A percentile compares a stretch with the other conserved stretches of the same genome.
These are phyloP conservation scores for Microcaecilia unicolor DNA, from an alignment of 2,797 vertebrate genomes.

Conservation along the genomic window DNA sequence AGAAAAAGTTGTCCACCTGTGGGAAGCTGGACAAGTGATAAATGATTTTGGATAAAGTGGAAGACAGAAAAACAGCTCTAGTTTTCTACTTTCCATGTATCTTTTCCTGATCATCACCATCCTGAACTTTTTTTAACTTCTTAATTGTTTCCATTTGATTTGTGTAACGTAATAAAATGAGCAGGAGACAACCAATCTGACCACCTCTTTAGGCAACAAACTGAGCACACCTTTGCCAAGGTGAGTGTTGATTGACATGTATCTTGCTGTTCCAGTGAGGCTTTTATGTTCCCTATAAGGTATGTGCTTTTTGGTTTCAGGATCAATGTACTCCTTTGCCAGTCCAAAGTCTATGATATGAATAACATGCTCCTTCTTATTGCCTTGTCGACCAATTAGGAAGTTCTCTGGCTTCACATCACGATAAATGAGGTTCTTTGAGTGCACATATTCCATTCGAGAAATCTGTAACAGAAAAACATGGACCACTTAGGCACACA, in stretches of 20 bases:
- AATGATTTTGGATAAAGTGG: too few relatives aligned
- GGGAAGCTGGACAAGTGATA: too few relatives aligned
- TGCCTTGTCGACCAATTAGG: conserved; percentile 93
- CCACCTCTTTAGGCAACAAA: too few relatives aligned
- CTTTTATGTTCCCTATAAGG: conserved; percentile 98
- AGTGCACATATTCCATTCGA: conserved; percentile 96
- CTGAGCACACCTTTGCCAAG: conserved; percentile 84
- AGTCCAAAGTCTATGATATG: conserved; percentile 98
- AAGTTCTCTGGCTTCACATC: conserved; percentile 98
- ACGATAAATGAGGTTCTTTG: conserved; percentile 97
- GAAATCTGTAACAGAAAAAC: conserved; percentile 64
- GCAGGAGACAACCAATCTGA: not conserved
- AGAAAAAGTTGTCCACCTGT: too few relatives aligned
- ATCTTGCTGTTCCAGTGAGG: conserved; percentile 92
- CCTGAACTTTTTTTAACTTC: too few relatives aligned
- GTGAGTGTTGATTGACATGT: conserved; percentile 98
- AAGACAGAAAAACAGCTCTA: too few relatives aligned
- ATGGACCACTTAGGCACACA: too few relatives aligned
- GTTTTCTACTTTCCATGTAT: too few relatives aligned
- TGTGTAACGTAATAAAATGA: not conserved
- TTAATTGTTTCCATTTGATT: too few relatives aligned
- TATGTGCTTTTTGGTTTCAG: conserved; percentile 99
- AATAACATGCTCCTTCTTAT: conserved; percentile 93
- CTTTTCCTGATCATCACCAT: too few relatives aligned
- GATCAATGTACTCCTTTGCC: conserved; percentile 97